Percentiles rank a stretch among this genome's conserved stretches.
Evolutionary conservation across 2,888 invertebrate species (phyloP).

Genomic region (Cyclophora albipunctata): DNA sequence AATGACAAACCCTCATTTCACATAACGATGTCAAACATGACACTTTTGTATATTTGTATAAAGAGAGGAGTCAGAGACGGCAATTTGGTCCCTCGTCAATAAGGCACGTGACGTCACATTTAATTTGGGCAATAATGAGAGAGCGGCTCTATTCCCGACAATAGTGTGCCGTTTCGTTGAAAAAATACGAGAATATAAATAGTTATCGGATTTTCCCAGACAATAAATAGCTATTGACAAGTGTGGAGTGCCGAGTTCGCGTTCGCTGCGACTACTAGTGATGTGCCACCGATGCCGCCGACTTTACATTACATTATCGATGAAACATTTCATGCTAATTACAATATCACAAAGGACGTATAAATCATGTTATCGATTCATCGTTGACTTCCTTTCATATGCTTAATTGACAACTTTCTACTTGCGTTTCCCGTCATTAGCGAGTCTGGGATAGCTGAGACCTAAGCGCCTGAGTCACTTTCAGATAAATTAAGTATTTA

Average conservation of each 20-base stretch:
- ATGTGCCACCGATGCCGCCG: not conserved
- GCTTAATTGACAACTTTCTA: no score
- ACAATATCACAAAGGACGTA: no score
- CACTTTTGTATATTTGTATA: conserved; percentile 12
- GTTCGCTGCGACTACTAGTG: not conserved
- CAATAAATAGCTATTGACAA: conserved; percentile 14
- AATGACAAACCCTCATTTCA: conserved; percentile 9
- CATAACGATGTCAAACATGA: conserved; percentile 15
- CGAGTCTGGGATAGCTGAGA: no score
- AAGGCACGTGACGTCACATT: conserved; percentile 9
- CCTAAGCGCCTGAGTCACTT: no score
- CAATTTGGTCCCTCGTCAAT: conserved; percentile 11
- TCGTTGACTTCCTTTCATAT: no score
- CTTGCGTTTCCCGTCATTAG: no score
- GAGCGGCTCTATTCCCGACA: not conserved
- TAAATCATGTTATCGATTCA: no score
- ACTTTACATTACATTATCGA: no score
- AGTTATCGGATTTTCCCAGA: conserved; percentile 11
- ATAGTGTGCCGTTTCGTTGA: conserved; percentile 1
- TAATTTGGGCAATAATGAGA: conserved; percentile 10
- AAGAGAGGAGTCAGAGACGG: conserved; percentile 4
- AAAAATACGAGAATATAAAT: conserved; percentile 8
- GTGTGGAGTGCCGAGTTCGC: conserved; percentile 4
- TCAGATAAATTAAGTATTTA: no score
- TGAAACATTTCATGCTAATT: no score